A percentile compares a stretch with the other conserved stretches of the same genome.
phyloP scores from a whole-genome alignment of 2,888 invertebrate species.

The Axea sp. region DNA sequence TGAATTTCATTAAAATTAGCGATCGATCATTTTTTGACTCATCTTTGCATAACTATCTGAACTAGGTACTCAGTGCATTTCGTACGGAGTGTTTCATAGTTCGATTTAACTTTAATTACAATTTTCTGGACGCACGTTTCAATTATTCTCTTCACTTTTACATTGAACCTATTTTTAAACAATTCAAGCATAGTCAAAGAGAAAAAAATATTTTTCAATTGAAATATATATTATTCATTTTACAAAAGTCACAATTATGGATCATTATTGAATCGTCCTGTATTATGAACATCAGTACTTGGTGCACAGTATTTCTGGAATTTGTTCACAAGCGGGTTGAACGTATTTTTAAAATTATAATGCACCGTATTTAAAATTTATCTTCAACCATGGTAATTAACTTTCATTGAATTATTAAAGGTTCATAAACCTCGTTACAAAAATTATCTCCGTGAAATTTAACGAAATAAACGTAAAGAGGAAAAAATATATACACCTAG shows the following conservation, averaged over 20 bases:
- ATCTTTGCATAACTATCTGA: conserved; percentile 2
- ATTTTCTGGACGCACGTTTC: conserved; percentile 31
- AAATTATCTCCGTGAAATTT: too few species aligned
- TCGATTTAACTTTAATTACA: conserved; percentile 41
- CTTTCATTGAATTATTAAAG: too few species aligned
- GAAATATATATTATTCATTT: conserved; percentile 16
- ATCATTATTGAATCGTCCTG: conserved; percentile 12
- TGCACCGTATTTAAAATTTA: too few species aligned
- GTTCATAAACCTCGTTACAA: too few species aligned
- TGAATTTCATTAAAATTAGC: conserved; percentile 76
- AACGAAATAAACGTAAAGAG: background rate
- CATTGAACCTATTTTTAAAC: conserved; percentile 47
- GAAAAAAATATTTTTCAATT: conserved; percentile 38
- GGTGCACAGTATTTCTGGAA: too few species aligned
- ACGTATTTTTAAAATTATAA: too few species aligned
- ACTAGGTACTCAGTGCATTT: conserved; percentile 19
- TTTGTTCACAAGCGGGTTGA: too few species aligned
- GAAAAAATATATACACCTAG: background rate
- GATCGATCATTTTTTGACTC: conserved; percentile 73
- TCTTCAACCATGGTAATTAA: too few species aligned
- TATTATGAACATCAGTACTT: background rate
- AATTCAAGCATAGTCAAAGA: conserved; percentile 19
- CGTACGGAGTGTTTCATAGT: conserved; percentile 3
- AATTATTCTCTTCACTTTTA: conserved; percentile 37
- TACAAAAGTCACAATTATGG: conserved; percentile 16